Evolutionary conservation across 2,797 vertebrate species (phyloP), one percentile per base, ranked within the genome.

Genomic region (Leuciscus waleckii): DNA sequence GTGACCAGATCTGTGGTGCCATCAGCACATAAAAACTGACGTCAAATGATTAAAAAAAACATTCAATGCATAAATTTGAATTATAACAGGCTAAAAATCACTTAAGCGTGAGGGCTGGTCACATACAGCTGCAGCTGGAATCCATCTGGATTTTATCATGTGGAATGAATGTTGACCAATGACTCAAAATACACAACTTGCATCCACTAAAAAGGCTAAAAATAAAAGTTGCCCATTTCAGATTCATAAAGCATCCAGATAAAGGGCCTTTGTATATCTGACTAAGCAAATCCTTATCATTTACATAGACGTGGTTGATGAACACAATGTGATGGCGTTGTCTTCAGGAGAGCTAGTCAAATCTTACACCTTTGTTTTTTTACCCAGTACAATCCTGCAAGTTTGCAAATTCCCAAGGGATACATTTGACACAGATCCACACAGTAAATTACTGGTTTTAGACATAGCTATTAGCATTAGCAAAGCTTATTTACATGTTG

Each of bases 401-500:
- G 61, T 65, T 71, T 63, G 6, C n/a, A 39, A 82, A 71, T 46
- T 75, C 41, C 41, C 35, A 61, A 61, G 19, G 37, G 61, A 46
- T 80, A 67, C 2, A 35, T 49, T 35, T 23, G 32, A 68, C 37
- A 79, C 39, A 49, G 75, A 70, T 49, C 23, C 21, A 84, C 49
- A 61, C 7, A 35, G 83, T 78, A 19, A 70, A 69, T 43, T 4
- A 43, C 69, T 21, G 43, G 51, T 37, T 68, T 65, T n/a, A 73
- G 21, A 37, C 76, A 92, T 63, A 92, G 93, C 92, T 92, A 39
- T 23, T 11, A 51, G 68, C 67, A 68, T 17, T 79, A 56, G 75
- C 71, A 68, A 71, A 49, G 81, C 75, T 17, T 80, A 84, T 84
- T 43, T 61, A 81, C 71, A 84, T 35, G 7, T 63, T 29, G 26